Conservation (phyloP, 92 coral and sea anemone genomes). For the Metridium senile region DNA sequence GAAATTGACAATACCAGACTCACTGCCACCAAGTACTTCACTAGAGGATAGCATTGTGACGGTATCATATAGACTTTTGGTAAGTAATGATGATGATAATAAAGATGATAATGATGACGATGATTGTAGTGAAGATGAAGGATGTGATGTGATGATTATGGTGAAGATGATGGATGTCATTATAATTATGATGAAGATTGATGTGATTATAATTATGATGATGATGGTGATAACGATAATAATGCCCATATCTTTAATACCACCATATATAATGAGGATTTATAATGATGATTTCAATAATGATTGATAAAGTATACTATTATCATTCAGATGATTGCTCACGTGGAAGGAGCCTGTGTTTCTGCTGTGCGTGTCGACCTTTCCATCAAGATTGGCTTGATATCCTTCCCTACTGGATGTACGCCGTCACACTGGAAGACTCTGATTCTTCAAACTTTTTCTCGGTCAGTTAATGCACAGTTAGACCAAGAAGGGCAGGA, state of each 20-base stretch:
- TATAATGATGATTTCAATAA: too few species aligned
- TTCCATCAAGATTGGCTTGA: constrained; percentile 23
- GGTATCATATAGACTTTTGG: not conserved
- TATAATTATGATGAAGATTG: not conserved
- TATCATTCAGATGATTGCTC: constrained; percentile 10
- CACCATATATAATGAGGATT: too few species aligned
- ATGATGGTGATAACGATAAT: not conserved
- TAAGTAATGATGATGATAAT: not conserved
- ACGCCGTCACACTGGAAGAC: not conserved
- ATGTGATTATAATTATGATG: not conserved
- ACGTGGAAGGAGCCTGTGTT: constrained; percentile 3
- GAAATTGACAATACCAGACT: constrained; percentile 4
- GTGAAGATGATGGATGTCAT: not conserved
- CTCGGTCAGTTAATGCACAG: constrained; percentile 6
- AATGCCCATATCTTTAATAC: too few species aligned
- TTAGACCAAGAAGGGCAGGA: not conserved
- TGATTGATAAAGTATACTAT: too few species aligned
- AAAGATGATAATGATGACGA: not conserved
- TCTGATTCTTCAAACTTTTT: constrained; percentile 4
- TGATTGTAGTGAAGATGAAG: not conserved
- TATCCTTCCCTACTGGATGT: not conserved
- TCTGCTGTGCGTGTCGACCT: not conserved
- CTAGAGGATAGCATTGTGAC: constrained; percentile 7
- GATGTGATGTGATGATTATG: not conserved
- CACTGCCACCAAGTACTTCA: constrained; percentile 13